phyloP scores from a whole-genome alignment of 30 jellyfish, hydroid and myxozoan species.

The Turritopsis dohrnii region DNA sequence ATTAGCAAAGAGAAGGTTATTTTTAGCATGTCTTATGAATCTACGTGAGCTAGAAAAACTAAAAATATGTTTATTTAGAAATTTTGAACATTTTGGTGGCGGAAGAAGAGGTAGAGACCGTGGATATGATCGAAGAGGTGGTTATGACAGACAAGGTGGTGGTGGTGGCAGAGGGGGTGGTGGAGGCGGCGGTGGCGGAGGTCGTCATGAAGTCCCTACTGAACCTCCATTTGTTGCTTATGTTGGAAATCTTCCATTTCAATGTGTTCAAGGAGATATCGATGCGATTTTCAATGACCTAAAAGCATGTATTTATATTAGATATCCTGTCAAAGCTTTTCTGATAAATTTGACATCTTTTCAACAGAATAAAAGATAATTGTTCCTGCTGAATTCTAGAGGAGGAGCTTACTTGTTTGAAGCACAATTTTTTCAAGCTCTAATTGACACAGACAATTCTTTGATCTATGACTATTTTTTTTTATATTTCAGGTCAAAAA shows the following conservation, averaged over 20 bases:
- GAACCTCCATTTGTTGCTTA: slow-evolving; percentile 94
- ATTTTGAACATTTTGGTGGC: slow-evolving; percentile 70
- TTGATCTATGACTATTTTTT: background rate
- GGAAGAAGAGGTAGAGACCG: slow-evolving; percentile 66
- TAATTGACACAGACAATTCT: too few species aligned
- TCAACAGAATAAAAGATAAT: too few species aligned
- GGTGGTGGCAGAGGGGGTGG: slow-evolving; percentile 71
- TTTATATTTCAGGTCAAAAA: slow-evolving; percentile 63
- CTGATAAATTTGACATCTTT: too few species aligned
- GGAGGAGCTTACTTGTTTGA: background rate
- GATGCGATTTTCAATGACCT: slow-evolving; percentile 74
- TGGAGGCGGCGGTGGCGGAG: slow-evolving; percentile 76
- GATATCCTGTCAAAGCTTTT: too few species aligned
- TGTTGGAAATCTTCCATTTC: slow-evolving; percentile 95
- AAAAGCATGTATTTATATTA: slow-evolving; percentile 41
- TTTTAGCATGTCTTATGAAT: too few species aligned
- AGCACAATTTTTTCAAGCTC: too few species aligned
- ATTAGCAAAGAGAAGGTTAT: too few species aligned
- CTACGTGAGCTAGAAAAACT: too few species aligned
- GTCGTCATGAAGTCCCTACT: slow-evolving; percentile 48
- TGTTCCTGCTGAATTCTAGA: slow-evolving; percentile 2
- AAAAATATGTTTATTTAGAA: background rate
- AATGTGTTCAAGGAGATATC: slow-evolving; percentile 97
- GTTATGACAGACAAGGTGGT: slow-evolving; percentile 49
- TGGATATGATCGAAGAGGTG: slow-evolving; percentile 44